phyloP scores from a whole-genome alignment of 2,888 invertebrate genomes.

The Tribolium freemani region DNA sequence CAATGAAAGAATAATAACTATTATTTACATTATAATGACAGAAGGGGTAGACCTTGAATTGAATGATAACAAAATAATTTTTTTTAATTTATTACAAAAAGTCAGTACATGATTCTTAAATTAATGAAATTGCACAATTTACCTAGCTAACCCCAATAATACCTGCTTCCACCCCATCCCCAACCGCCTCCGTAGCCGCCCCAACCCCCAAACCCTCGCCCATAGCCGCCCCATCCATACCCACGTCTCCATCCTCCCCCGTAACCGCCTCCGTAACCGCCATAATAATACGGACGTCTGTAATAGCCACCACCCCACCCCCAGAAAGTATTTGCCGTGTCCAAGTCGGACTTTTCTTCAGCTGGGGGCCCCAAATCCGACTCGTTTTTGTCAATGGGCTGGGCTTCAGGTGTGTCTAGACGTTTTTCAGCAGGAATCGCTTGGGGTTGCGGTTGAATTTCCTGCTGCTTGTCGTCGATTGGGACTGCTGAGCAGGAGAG shows the following conservation, averaged over 20 bases:
- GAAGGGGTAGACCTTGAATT: too few relatives aligned
- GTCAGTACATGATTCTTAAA: neutral
- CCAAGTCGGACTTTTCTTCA: constrained; percentile 48
- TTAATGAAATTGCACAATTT: neutral
- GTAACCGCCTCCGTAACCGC: constrained; percentile 44
- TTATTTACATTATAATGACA: too few relatives aligned
- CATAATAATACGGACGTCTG: constrained; percentile 29
- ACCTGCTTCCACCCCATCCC: constrained; percentile 46
- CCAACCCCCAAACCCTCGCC: constrained; percentile 36
- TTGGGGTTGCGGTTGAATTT: neutral
- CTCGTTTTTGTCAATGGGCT: neutral
- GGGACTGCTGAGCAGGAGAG: neutral
- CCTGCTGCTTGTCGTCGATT: neutral
- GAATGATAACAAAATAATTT: neutral
- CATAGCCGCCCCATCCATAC: constrained; percentile 45
- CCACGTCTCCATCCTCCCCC: constrained; percentile 44
- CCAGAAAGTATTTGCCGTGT: constrained; percentile 54
- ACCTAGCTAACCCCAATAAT: constrained; percentile 35
- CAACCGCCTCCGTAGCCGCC: constrained; percentile 41
- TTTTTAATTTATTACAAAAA: neutral
- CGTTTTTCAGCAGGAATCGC: neutral
- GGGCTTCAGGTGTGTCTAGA: constrained; percentile 1
- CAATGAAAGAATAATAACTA: too few relatives aligned
- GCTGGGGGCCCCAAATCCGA: neutral
- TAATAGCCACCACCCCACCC: constrained; percentile 36